phyloP scores from a whole-genome alignment of 2,797 vertebrate genomes.

The Harpagifer antarcticus region DNA sequence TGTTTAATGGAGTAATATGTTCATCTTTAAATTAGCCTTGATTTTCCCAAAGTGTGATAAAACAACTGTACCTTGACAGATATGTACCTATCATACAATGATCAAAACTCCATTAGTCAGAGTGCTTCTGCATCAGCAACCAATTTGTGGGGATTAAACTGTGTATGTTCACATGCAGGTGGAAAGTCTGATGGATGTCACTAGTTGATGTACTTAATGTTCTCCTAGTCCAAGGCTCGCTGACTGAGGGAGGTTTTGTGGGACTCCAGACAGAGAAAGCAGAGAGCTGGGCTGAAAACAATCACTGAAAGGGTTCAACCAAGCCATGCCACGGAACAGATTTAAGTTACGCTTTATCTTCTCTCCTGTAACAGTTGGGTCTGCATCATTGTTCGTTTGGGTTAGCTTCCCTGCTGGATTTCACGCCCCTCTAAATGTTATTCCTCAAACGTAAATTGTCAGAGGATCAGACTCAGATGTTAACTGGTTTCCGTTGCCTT shows the following conservation, averaged over 20 bases:
- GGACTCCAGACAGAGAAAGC: conserved; percentile 46
- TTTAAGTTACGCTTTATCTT: conserved; percentile 31
- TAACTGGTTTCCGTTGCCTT: conserved; percentile 43
- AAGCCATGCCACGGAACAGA: conserved; percentile 45
- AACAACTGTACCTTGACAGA: conserved; percentile 13
- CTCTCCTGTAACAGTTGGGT: conserved; percentile 21
- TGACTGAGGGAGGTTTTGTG: conserved; percentile 34
- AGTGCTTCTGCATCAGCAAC: conserved; percentile 22
- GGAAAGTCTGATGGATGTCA: conserved; percentile 38
- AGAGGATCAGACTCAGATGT: conserved; percentile 50
- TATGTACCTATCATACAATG: neutral
- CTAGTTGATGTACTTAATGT: conserved; percentile 45
- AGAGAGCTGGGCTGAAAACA: conserved; percentile 57
- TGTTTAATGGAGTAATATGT: conserved; percentile 21
- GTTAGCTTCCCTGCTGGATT: conserved; percentile 48
- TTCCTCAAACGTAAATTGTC: conserved; percentile 56
- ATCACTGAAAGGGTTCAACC: conserved; percentile 46
- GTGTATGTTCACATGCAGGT: conserved; percentile 39
- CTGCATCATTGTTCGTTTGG: conserved; percentile 47
- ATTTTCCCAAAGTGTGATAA: conserved; percentile 21
- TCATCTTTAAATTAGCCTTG: neutral
- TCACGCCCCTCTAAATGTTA: conserved; percentile 51
- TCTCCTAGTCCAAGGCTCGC: conserved; percentile 49
- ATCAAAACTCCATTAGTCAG: conserved; percentile 1
- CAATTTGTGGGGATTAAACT: conserved; percentile 41